Base-by-base conservation (phyloP, 2,888 invertebrate species). In the Eledona agricola region DNA sequence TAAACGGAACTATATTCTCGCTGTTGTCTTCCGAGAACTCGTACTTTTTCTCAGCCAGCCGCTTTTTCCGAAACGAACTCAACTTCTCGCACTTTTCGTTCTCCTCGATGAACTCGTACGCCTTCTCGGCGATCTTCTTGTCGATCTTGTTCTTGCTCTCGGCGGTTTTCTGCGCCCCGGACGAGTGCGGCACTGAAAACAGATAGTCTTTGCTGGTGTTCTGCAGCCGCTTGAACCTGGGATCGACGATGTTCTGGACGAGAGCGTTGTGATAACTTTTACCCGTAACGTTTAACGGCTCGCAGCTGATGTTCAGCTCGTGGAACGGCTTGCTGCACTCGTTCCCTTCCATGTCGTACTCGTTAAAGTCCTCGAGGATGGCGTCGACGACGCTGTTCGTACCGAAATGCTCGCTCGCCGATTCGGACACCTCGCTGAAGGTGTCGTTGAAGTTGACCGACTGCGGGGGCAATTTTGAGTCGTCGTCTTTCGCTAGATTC, bases 1-100 rank as follows among this genome's bases (percentile, higher is more conserved):
- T 80, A 69, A 84, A 85, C 26, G 84, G 84, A 22, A 84, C 83
- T 35, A 85, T 85, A 66, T 85, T 85, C 64, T 84, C 84, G 66
- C 82, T 83, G 51, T 77, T 77, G 56, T 91, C 91, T 64, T 92
- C 93, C 0, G 89, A 90, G 70, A 94, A 93, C 70, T 93, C 93
- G 71, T 94, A 94, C 72, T 93, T 93, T 72, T 94, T 94, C 67
- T 94, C 93, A 0, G 94, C 94, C 38, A 93, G 76, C 3, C 93
- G 83, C 42, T 92, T 83, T 71, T 91, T 90, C 3, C 93, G 82
- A 69, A 90, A 92, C 67, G 87, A 88, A 65, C 90, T 90, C n/a
- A 93, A 82, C 68, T 92, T 92, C 70, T 92, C 92, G 68, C 88
- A 90, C 59, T 90, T 90, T 62, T 89, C 89, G 3, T 86, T 83